Evolutionary conservation across 2,888 invertebrate genomes (phyloP).

Genomic region (Cotesia congregata): DNA sequence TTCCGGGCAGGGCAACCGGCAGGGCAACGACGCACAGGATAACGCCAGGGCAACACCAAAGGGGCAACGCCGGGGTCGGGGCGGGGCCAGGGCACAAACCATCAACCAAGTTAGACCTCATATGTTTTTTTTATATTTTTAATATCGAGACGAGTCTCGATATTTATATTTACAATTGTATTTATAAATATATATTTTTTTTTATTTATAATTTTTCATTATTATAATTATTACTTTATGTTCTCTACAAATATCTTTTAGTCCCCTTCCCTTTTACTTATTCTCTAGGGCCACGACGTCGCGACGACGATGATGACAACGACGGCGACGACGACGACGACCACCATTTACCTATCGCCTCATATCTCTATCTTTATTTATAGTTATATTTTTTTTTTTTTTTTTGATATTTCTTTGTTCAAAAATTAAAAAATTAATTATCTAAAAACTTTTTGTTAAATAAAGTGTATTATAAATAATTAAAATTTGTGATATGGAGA

Average conservation of each 20-base stretch:
- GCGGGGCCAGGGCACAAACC: slow-evolving; percentile 71
- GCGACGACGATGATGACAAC: slow-evolving; percentile 20
- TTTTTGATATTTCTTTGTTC: no score
- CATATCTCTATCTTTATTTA: slow-evolving; percentile 1
- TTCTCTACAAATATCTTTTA: slow-evolving; percentile 3
- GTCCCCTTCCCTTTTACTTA: not conserved
- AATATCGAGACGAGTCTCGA: slow-evolving; percentile 23
- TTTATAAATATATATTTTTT: slow-evolving; percentile 25
- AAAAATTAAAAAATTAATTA: no score
- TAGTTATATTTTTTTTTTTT: no score
- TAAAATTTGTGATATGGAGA: not conserved
- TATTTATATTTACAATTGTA: slow-evolving; percentile 5
- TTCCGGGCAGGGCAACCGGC: slow-evolving; percentile 67
- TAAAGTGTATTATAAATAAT: not conserved
- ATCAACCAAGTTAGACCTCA: slow-evolving; percentile 70
- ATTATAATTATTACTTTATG: no score
- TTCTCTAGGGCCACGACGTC: slow-evolving; percentile 21
- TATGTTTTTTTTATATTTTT: slow-evolving; percentile 42
- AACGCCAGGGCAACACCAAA: slow-evolving; percentile 58
- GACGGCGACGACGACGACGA: slow-evolving; percentile 20
- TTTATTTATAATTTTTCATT: slow-evolving; percentile 13
- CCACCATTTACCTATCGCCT: slow-evolving; percentile 13
- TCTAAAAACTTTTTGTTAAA: no score
- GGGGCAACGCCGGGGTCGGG: slow-evolving; percentile 69
- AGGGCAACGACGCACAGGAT: slow-evolving; percentile 62